A percentile compares a stretch with the other conserved stretches of the same genome.
phyloP scores from a whole-genome alignment of 2,888 invertebrate species.

The Aelia acuminata region DNA sequence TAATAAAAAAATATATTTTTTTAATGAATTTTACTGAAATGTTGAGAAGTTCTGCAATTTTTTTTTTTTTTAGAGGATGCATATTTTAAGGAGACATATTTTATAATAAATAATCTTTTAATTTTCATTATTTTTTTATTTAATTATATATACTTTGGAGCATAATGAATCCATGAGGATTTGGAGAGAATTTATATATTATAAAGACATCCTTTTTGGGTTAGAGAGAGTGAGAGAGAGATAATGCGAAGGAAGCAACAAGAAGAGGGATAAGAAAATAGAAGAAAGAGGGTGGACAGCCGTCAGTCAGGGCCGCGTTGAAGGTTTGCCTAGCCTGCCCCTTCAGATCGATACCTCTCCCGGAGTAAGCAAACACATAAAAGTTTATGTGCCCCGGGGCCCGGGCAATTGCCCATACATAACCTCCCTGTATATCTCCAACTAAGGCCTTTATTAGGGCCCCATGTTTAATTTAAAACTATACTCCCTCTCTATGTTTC shows the following conservation, averaged over 20 bases:
- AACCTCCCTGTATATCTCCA: constrained; percentile 55
- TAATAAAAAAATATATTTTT: no score
- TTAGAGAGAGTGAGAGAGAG: constrained; percentile 54
- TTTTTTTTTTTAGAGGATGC: no score
- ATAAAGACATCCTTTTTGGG: neutral
- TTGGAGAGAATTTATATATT: neutral
- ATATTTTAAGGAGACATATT: no score
- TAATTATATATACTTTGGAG: no score
- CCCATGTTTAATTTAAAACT: constrained; percentile 59
- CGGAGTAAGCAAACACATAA: constrained; percentile 66
- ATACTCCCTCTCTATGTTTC: constrained; percentile 55
- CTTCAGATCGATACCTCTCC: constrained; percentile 53
- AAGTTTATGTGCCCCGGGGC: constrained; percentile 65
- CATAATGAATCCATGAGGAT: no score
- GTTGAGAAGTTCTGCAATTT: no score
- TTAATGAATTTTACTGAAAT: no score
- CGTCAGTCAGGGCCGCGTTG: constrained; percentile 60
- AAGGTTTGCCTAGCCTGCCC: constrained; percentile 59
- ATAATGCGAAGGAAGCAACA: constrained; percentile 44
- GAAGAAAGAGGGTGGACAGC: constrained; percentile 62
- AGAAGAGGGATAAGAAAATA: constrained; percentile 39
- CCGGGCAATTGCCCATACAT: constrained; percentile 56
- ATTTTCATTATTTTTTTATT: no score
- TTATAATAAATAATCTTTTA: no score
- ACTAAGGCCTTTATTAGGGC: constrained; percentile 45